Evolutionary conservation across 2,888 invertebrate species (phyloP), one percentile per base, ranked within the genome.

Genomic region (Petrolisthes cinctipes): DNA sequence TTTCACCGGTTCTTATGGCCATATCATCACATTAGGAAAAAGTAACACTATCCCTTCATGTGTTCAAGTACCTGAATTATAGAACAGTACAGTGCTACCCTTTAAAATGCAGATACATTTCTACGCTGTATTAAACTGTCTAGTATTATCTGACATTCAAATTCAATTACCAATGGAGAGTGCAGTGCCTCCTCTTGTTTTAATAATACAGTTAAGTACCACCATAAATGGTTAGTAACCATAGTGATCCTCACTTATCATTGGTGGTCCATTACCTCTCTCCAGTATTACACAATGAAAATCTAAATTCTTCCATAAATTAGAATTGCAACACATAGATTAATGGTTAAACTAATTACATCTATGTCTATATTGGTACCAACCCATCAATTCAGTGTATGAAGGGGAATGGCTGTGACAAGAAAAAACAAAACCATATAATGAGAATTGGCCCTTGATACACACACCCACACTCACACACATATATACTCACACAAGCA

Each of bases 381-480:
- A 71, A n/a, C 14, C 81, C 81, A 66, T 37, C 37, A 17, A 66
- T 37, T 66, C 66, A 6, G 66, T 81, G 20, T 66, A 81, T 20
- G 53, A 23, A 66, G 37, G 81, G 54, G 81, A 66, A 66, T 66
- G 66, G 81, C 66, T 81, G 37, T 7, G 20, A 66, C n/a, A 37
- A 37, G 23, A 54, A 17, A 6, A n/a, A 57, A 20, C 7, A 54
- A 17, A 73, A 56, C 23, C 20, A 23, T 66, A 66, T 51, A 17
- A 37, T 66, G 51, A 81, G 37, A 81, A 66, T 66, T 81, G 66
- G 66, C 66, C 61, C 81, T 81, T 51, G 14, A 81, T 54, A 66
- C 66, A 14, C 53, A 78, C 66, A 71, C 20, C 14, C 6, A 61
- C 61, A 61, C 61, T 11, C 61, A 61, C 17, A 61, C 61, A 61